Base-by-base conservation (phyloP, 2,113 vertebrate species). In the Terrapene triunguis region DNA sequence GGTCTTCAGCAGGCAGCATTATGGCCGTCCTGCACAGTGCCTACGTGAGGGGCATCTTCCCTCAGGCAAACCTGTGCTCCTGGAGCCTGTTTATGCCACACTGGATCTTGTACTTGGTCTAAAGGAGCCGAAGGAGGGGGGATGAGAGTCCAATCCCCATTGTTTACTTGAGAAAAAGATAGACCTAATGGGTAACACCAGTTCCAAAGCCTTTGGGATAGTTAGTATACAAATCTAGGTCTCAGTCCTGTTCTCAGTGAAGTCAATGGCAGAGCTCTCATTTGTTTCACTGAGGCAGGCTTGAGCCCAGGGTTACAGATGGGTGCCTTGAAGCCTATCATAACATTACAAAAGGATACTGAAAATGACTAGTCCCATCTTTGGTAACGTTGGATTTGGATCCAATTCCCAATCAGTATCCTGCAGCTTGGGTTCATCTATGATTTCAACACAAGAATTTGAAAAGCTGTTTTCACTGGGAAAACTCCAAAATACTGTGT, bases 401-500 rank as follows among this genome's bases (percentile, higher is more conserved):
- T 78, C 27, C 51, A 9, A 53, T 84, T 47, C 59, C 27, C 24
- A 27, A 35, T 80, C 76, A 21, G 81, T 1, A 1, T 78, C 62
- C 80, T 87, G 42, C 29, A 65, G 29, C 6, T 80, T 27, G 0
- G 10, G 1, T 13, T 93, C 74, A 22, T 47, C 50, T 93, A 27
- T 93, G 47, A 50, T 53, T 53, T 17, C 25, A 21, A 8, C 14
- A 35, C 1, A 22, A 92, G 85, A 74, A 91, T 69, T 35, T n/a
- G 62, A 94, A 74, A 81, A 2, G 1, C n/a, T 89, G 4, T 82
- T 21, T 48, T 69, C 6, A 25, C 50, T 76, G 19, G 21, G 74
- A 92, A 88, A 87, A 87, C 85, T 87, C 88, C 51, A 87, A 90
- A 51, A 82, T 89, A 90, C 4, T 16, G 6, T 89, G 9, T 59